Evolutionary conservation across 2,797 vertebrate species (phyloP).

Genomic region (Rhinella marina): DNA sequence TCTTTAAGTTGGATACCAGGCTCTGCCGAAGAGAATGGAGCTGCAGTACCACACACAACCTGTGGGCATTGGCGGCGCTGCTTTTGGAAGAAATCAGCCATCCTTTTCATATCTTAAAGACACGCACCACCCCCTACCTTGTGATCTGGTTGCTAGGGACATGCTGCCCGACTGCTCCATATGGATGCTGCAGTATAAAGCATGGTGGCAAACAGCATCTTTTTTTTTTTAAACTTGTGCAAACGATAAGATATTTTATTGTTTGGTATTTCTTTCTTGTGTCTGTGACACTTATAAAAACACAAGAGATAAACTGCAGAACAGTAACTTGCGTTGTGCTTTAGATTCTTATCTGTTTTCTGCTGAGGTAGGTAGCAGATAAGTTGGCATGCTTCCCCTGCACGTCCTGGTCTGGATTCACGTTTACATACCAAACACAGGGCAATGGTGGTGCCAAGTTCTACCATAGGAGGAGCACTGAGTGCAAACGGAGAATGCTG

Average conservation of each 20-base stretch:
- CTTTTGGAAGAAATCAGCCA: too few relatives aligned
- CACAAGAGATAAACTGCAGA: background rate
- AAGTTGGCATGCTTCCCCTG: background rate
- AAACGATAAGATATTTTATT: background rate
- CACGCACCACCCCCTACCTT: too few relatives aligned
- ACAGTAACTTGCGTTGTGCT: background rate
- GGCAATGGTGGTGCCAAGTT: background rate
- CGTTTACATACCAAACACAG: conserved; percentile 26
- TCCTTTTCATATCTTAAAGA: too few relatives aligned
- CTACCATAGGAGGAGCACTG: background rate
- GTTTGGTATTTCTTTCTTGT: background rate
- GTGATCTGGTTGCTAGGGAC: background rate
- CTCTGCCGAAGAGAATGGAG: too few relatives aligned
- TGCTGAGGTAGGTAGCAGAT: background rate
- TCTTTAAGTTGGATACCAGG: too few relatives aligned
- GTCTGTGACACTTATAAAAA: background rate
- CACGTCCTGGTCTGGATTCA: conserved; percentile 6
- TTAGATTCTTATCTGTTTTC: background rate
- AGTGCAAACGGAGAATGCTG: background rate
- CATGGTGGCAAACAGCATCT: background rate
- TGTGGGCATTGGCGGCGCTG: too few relatives aligned
- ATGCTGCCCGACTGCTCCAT: background rate
- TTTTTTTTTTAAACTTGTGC: too few relatives aligned
- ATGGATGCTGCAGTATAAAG: background rate
- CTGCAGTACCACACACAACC: too few relatives aligned